phyloP scores from a whole-genome alignment of 2,888 invertebrate genomes.

The Minunthozetes semirufus region DNA sequence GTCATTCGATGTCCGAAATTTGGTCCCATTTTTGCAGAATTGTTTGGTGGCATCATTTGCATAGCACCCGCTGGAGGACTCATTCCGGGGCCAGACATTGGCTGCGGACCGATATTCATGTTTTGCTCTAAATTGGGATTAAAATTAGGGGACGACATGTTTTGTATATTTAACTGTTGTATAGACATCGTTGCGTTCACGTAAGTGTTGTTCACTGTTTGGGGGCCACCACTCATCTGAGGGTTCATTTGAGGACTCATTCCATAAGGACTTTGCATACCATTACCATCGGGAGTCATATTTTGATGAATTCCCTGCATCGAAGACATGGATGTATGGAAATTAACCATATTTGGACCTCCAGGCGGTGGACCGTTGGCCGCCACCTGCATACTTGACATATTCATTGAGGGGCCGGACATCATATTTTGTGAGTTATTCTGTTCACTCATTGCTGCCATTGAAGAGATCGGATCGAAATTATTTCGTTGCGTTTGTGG shows the following conservation, averaged over 20 bases:
- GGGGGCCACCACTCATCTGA: conserved; percentile 45
- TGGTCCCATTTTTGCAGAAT: conserved; percentile 46
- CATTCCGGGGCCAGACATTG: conserved; percentile 37
- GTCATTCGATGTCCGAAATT: conserved; percentile 47
- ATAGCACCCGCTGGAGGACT: conserved; percentile 36
- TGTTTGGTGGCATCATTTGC: conserved; percentile 35
- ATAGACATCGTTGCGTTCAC: conserved; percentile 53
- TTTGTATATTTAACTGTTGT: conserved; percentile 52
- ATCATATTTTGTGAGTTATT: conserved; percentile 40
- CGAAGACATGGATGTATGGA: conserved; percentile 47
- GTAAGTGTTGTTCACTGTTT: conserved; percentile 52
- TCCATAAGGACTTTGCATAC: conserved; percentile 36
- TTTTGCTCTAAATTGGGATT: conserved; percentile 44
- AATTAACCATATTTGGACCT: conserved; percentile 48
- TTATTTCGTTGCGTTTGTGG: conserved; percentile 51
- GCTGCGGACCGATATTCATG: conserved; percentile 11
- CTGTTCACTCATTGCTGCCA: conserved; percentile 75
- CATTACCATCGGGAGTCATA: conserved; percentile 37
- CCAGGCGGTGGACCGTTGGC: conserved; percentile 35
- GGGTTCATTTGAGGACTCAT: background rate
- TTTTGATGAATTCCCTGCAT: conserved; percentile 43
- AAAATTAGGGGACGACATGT: conserved; percentile 45
- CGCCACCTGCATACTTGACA: conserved; percentile 42
- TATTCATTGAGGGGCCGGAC: conserved; percentile 42
- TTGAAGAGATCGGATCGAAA: conserved; percentile 86